A percentile compares a stretch with the other conserved stretches of the same genome.
Evolutionary conservation across 2,113 vertebrate genomes (phyloP).

Genomic region (Sminthopsis crassicaudata): DNA sequence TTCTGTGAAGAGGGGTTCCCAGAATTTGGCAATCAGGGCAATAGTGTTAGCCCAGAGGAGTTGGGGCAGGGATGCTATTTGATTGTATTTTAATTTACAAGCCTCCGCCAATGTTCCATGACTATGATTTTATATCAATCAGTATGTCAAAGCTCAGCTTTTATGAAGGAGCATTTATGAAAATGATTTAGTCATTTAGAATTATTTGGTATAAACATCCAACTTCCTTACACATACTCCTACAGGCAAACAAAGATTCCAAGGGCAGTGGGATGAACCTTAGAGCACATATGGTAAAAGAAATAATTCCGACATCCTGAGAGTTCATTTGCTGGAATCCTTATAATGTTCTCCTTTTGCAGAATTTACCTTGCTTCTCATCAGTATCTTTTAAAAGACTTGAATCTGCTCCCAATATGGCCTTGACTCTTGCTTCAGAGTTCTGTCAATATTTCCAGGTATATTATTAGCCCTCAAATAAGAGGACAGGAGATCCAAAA

Average conservation of each 20-base stretch:
- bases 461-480: not conserved
- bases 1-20: not conserved
- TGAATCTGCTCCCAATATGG: not conserved
- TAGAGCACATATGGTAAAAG: not conserved
- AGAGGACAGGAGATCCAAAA: not conserved
- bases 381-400: not conserved
- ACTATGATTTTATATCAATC: not conserved
- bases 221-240: not conserved
- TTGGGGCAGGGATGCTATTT: not conserved
- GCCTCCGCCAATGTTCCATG: not conserved
- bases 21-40: not conserved
- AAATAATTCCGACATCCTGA: not conserved
- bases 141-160: not conserved
- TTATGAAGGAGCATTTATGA: not conserved
- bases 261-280: not conserved
- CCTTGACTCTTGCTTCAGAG: too few relatives aligned
- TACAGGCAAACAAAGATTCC: not conserved
- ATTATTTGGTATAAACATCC: not conserved
- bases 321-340: not conserved
- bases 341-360: not conserved
- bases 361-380: not conserved
- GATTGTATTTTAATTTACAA: not conserved
- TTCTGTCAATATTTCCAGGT: not conserved
- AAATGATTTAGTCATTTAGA: not conserved
- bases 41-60: not conserved